Evolutionary conservation across 2,888 invertebrate genomes (phyloP), one percentile per base, ranked within the genome.

Genomic region (Toxonevra muliebris): DNA sequence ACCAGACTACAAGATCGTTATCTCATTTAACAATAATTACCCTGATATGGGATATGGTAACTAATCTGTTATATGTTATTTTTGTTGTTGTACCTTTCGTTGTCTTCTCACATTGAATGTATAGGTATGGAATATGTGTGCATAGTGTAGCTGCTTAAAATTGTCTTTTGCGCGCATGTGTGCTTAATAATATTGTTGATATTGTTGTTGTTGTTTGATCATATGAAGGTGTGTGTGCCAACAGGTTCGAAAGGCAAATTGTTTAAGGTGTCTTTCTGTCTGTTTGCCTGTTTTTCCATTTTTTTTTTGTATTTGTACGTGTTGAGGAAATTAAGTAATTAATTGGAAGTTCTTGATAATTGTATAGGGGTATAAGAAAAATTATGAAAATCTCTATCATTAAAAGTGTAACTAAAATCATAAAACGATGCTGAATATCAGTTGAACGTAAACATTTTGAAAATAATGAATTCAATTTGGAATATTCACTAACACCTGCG

Each of bases 11-110:
- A 84, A 83, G 84, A 84, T 84, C 82, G 82, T 83, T 84, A 84
- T 85, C 84, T 80, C 80, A 84, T 85, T 85, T 85, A 84, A 84
- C 84, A 84, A 84, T 84, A 84, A 84, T 84, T 84, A 84, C 85
- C 84, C 83, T 84, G 84, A 84, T 84, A 84, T 84, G 83, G 85
- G 84, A 82, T 82, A 82, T 81, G 84, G 81, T 80, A 82, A 82
- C 82, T 82, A 82, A 82, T 84, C 82, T 83, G 82, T 82, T 81
- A 76, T 76, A 76, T 74, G n/a, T 45, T 30, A 20, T 15, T 12
- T 58, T 52, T 65, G 45, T 54, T 40, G 53, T 60, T 61, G n/a
- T 15, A 30, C 13, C 43, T 20, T 54, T 43, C 60, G 59, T 66
- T 42, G 30, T 41, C 15, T 30, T 41, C 30, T n/a, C 15, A 12